A percentile compares a stretch with the other conserved stretches of the same genome.
Evolutionary conservation across 2,797 vertebrate genomes (phyloP).

Genomic region (Protonibea diacanthus): DNA sequence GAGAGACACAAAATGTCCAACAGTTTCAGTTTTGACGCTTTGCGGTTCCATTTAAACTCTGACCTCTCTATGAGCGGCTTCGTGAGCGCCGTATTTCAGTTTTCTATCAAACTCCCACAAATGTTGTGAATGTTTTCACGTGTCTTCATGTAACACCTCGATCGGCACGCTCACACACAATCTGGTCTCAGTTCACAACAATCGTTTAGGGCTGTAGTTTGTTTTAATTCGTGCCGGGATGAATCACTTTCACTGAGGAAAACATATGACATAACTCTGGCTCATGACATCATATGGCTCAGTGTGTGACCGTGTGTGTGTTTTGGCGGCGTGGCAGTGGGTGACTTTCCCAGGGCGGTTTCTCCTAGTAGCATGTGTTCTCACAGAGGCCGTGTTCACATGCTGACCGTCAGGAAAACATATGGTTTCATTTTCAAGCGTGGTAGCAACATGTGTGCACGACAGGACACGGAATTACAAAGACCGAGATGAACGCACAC

Average conservation of each 20-base stretch:
- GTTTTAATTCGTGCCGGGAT: conserved; percentile 45
- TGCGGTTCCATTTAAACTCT: background rate
- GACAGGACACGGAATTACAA: conserved; percentile 15
- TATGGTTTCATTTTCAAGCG: conserved; percentile 68
- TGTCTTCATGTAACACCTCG: conserved; percentile 26
- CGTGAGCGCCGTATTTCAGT: background rate
- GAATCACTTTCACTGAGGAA: conserved; percentile 31
- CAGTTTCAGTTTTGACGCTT: background rate
- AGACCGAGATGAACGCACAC: conserved; percentile 11
- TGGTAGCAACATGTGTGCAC: conserved; percentile 37
- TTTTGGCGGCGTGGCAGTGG: conserved; percentile 49
- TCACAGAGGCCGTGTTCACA: conserved; percentile 37
- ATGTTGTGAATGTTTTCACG: background rate
- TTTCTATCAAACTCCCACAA: conserved; percentile 12
- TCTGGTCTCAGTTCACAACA: conserved; percentile 39
- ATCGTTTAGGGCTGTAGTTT: conserved; percentile 39
- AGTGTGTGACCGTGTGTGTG: conserved; percentile 41
- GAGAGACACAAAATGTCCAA: background rate
- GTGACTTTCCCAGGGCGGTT: conserved; percentile 64
- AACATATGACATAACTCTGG: conserved; percentile 40
- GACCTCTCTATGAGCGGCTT: background rate
- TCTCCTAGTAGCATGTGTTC: conserved; percentile 35
- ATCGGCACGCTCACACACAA: conserved; percentile 40
- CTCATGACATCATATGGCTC: conserved; percentile 52
- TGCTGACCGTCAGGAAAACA: conserved; percentile 59